phyloP scores from a whole-genome alignment of 2,113 vertebrate species.

The Clarias magur region DNA sequence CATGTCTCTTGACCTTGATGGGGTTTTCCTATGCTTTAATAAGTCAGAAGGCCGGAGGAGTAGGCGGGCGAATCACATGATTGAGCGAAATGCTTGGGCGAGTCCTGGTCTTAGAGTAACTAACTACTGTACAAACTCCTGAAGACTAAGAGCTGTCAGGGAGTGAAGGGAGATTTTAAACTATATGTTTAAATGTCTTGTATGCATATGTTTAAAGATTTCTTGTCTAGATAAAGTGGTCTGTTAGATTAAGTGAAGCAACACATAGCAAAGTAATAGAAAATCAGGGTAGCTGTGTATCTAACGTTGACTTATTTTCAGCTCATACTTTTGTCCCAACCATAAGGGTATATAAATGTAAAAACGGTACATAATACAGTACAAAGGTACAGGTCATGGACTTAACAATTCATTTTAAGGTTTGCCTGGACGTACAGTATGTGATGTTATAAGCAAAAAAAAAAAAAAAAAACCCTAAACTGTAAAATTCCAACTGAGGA shows the following conservation, averaged over 20 bases:
- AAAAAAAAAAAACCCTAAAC: background rate
- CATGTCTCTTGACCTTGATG: constrained; percentile 8
- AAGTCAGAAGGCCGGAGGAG: constrained; percentile 61
- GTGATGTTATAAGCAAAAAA: background rate
- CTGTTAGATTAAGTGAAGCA: background rate
- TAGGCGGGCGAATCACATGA: constrained; percentile 56
- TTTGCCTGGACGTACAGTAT: background rate
- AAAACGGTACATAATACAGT: background rate
- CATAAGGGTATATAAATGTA: background rate
- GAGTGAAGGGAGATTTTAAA: background rate
- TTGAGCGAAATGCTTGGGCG: constrained; percentile 66
- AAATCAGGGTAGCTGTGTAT: background rate
- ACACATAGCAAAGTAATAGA: background rate
- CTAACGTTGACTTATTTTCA: background rate
- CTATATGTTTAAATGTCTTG: background rate
- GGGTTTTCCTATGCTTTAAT: constrained; percentile 39
- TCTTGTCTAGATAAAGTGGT: too few relatives aligned
- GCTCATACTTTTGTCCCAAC: background rate
- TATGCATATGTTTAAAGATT: background rate
- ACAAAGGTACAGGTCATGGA: background rate
- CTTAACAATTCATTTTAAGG: background rate
- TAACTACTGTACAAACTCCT: constrained; percentile 29
- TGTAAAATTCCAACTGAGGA: too few relatives aligned
- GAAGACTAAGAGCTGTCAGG: background rate
- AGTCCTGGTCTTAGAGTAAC: constrained; percentile 28